Percentiles rank a stretch among this genome's conserved stretches.
phyloP scores from a whole-genome alignment of 2,113 vertebrate species.

The Micronycteris hirsuta region DNA sequence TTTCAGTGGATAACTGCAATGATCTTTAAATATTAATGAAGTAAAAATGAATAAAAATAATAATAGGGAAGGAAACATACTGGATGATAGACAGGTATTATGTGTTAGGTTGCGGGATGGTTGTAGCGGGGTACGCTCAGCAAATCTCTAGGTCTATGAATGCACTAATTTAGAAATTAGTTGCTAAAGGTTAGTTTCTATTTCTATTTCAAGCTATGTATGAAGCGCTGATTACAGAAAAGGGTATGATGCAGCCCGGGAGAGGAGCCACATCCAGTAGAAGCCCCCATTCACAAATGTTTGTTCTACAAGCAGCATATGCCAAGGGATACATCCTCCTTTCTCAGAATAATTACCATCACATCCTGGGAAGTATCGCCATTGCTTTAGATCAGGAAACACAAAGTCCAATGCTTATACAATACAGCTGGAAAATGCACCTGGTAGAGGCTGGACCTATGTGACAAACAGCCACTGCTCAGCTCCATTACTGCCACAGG shows the following conservation, averaged over 20 bases:
- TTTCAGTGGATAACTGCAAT: conserved; percentile 53
- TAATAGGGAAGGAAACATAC: not conserved
- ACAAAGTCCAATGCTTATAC: not conserved
- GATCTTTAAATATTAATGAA: conserved; percentile 65
- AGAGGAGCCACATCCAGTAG: not conserved
- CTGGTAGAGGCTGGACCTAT: not conserved
- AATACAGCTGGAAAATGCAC: not conserved
- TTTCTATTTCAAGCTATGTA: conserved; percentile 13
- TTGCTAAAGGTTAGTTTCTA: conserved; percentile 5
- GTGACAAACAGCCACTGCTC: not conserved
- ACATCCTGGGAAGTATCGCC: not conserved
- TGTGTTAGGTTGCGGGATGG: not conserved
- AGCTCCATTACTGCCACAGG: not conserved
- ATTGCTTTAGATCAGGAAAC: not conserved
- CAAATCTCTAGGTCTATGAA: not conserved
- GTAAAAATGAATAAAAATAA: conserved; percentile 48
- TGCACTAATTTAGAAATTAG: not conserved
- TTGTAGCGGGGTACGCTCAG: not conserved
- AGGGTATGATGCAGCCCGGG: not conserved
- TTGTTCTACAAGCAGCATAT: not conserved
- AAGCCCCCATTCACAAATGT: not conserved
- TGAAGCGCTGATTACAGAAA: not conserved
- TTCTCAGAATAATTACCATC: not conserved
- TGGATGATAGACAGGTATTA: not conserved
- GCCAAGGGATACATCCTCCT: not conserved